Conservation (phyloP, 2,113 vertebrate genomes). For the Tachuris rubrigastra region DNA sequence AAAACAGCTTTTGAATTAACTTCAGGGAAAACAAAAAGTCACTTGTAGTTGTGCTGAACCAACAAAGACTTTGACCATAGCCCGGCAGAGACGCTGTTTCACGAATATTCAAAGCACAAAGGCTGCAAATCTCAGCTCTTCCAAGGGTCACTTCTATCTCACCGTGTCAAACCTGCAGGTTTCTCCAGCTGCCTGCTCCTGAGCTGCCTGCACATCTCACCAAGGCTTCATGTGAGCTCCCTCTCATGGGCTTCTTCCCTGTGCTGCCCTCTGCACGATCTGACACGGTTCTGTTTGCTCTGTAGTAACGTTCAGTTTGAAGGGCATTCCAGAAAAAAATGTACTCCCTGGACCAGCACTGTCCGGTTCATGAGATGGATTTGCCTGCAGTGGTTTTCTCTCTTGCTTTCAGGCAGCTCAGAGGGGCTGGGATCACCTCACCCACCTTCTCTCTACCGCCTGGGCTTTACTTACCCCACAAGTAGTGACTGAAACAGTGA, state of each 20-base stretch:
- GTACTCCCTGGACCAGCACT: neutral
- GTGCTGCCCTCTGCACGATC: neutral
- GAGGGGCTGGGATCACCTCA: neutral
- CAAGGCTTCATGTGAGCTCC: neutral
- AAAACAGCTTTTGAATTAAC: neutral
- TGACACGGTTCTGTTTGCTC: neutral
- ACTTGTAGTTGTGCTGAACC: neutral
- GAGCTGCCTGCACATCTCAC: neutral
- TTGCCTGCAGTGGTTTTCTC: neutral
- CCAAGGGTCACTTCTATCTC: neutral
- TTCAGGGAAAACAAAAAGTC: neutral
- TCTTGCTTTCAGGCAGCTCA: neutral
- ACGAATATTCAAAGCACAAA: neutral
- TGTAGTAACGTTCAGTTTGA: neutral
- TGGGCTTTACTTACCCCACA: neutral
- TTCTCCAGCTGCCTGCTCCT: neutral
- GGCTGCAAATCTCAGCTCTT: neutral
- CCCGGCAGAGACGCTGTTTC: rapidly evolving
- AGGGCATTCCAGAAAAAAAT: neutral
- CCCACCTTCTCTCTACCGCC: neutral
- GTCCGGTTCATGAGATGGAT: neutral
- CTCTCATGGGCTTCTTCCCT: neutral
- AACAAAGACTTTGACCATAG: neutral
- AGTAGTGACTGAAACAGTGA: neutral
- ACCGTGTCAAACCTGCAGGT: rapidly evolving